Evolutionary conservation across 1,140 invertebrate species (phyloP).

Genomic region (Drosophila elegans): DNA sequence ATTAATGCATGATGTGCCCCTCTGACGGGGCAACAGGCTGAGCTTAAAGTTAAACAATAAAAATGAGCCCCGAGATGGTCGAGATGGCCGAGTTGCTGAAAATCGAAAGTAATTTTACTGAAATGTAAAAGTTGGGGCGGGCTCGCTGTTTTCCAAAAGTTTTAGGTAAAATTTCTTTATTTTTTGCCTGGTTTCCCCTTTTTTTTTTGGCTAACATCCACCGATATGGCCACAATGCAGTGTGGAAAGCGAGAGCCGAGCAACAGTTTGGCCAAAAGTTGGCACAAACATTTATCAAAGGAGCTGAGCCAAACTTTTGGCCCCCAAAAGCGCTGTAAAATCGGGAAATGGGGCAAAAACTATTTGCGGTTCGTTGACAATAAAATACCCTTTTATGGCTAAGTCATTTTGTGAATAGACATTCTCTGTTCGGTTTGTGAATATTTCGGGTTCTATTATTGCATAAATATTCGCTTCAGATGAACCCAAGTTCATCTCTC

Average conservation of each 20-base stretch:
- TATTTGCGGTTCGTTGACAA: conserved; percentile 57
- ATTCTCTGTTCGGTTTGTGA: background rate
- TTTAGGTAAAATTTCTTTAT: conserved; percentile 68
- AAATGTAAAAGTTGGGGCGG: conserved; percentile 23
- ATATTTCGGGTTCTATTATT: conserved; percentile 17
- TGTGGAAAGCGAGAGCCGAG: conserved; percentile 45
- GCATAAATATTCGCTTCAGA: conserved; percentile 18
- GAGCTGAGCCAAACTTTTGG: conserved; percentile 50
- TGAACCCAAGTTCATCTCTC: conserved; percentile 9
- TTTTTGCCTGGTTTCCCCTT: conserved; percentile 10
- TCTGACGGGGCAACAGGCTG: conserved; percentile 28
- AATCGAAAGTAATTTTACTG: conserved; percentile 47
- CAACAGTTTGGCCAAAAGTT: conserved; percentile 78
- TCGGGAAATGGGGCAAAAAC: conserved; percentile 43
- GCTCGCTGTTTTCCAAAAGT: conserved; percentile 66
- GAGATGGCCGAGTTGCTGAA: conserved; percentile 29
- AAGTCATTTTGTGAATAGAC: conserved; percentile 4
- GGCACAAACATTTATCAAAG: conserved; percentile 76
- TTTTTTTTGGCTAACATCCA: conserved; percentile 26
- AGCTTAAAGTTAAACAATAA: conserved; percentile 23
- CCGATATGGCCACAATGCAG: conserved; percentile 57
- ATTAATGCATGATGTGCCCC: conserved; percentile 58
- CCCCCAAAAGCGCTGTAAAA: conserved; percentile 37
- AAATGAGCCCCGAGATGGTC: background rate
- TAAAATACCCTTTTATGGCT: conserved; percentile 50